Evolutionary conservation across 2,113 vertebrate genomes (phyloP).

Genomic region (Rafetus swinhoei): DNA sequence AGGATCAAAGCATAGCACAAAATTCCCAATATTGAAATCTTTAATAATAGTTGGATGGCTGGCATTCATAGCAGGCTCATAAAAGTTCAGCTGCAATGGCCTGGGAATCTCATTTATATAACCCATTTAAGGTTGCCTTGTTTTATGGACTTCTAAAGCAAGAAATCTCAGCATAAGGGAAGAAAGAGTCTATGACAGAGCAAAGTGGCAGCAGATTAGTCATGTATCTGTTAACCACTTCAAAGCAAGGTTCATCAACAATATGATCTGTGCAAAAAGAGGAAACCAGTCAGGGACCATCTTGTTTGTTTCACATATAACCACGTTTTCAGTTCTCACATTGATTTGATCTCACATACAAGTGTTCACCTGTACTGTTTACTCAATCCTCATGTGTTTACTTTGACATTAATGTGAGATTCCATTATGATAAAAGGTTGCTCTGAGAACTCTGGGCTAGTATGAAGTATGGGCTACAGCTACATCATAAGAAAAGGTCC

Average conservation of each 20-base stretch:
- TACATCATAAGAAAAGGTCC: not conserved
- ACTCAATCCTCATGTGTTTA: not conserved
- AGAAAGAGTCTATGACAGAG: not conserved
- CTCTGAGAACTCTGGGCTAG: not conserved
- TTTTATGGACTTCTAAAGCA: not conserved
- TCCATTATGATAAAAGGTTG: not conserved
- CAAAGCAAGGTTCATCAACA: too few species aligned
- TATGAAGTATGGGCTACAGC: not conserved
- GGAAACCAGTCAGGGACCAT: too few species aligned
- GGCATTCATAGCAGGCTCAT: not conserved
- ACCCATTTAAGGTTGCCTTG: not conserved
- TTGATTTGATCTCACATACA: too few species aligned
- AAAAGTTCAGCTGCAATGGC: not conserved
- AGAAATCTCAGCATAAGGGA: not conserved
- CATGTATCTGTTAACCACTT: not conserved
- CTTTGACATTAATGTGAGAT: not conserved
- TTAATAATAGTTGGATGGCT: not conserved
- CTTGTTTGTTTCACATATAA: too few species aligned
- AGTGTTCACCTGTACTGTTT: too few species aligned
- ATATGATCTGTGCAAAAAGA: too few species aligned
- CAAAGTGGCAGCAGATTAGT: not conserved
- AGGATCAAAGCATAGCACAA: not conserved
- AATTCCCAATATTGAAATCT: not conserved
- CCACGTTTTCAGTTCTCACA: too few species aligned
- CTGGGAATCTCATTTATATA: not conserved